Conservation (phyloP, 2,888 invertebrate species). For the Ornithoptera priamus region DNA sequence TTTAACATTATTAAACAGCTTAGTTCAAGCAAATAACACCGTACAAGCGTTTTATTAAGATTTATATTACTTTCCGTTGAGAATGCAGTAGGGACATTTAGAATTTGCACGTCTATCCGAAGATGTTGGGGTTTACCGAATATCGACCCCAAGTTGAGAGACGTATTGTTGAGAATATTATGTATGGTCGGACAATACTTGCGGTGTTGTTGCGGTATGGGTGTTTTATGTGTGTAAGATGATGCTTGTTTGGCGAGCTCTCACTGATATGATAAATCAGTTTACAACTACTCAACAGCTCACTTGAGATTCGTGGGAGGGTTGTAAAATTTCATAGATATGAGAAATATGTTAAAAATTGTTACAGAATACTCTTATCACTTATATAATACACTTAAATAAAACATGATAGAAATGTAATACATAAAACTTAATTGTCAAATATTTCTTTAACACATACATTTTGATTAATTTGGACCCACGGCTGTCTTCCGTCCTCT, state of each 20-base stretch:
- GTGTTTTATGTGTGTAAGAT: slow-evolving; percentile 78
- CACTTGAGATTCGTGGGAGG: slow-evolving; percentile 63
- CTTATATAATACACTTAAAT: no score
- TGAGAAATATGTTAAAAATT: background rate
- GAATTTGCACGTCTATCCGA: slow-evolving; percentile 39
- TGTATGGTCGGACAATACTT: slow-evolving; percentile 49
- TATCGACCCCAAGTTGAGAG: slow-evolving; percentile 66
- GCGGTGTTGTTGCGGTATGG: slow-evolving; percentile 54
- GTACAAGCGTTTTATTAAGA: slow-evolving; percentile 41
- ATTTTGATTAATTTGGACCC: no score
- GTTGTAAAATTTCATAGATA: slow-evolving; percentile 53
- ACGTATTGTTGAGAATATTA: slow-evolving; percentile 70
- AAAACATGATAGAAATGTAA: no score
- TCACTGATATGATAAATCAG: slow-evolving; percentile 79
- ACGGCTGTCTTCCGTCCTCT: no score
- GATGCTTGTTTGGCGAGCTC: slow-evolving; percentile 75
- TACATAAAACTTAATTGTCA: no score
- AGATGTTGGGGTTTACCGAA: slow-evolving; percentile 64
- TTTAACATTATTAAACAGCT: slow-evolving; percentile 29
- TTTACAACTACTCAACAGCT: slow-evolving; percentile 70
- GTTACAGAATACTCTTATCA: background rate
- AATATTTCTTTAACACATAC: no score
- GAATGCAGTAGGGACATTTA: slow-evolving; percentile 43
- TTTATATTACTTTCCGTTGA: slow-evolving; percentile 33
- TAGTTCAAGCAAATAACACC: slow-evolving; percentile 35